phyloP scores from a whole-genome alignment of 2,113 vertebrate genomes.

The Onychostruthus taczanowskii region DNA sequence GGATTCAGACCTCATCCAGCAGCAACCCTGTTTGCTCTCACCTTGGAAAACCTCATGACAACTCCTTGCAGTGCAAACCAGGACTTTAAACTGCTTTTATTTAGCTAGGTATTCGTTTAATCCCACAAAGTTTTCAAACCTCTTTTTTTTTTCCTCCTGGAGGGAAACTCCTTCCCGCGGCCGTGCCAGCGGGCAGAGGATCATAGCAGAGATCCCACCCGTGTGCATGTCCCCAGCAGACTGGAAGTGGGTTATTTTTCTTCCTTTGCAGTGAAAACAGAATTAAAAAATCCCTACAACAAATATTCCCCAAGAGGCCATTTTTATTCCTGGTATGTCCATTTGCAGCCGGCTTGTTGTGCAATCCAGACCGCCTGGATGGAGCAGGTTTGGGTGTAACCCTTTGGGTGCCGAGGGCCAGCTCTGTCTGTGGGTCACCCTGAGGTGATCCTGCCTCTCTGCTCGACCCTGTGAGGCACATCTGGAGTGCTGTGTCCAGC shows the following conservation, averaged over 20 bases:
- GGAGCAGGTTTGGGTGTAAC: constrained; percentile 37
- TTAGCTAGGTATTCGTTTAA: background rate
- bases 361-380: background rate
- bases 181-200: background rate
- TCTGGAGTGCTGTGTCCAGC: background rate
- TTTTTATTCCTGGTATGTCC: constrained; percentile 35
- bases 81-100: background rate
- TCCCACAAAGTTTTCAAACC: background rate
- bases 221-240: background rate
- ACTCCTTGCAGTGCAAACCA: background rate
- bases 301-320: constrained; percentile 19
- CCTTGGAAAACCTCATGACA: background rate
- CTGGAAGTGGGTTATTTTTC: constrained; percentile 38
- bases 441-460: background rate
- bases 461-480: background rate
- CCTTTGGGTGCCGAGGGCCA: background rate
- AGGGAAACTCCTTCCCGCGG: background rate
- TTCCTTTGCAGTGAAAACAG: constrained; percentile 28
- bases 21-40: background rate
- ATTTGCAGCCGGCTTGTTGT: background rate
- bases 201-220: background rate
- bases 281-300: background rate
- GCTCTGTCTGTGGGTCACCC: background rate
- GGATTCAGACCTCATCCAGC: background rate
- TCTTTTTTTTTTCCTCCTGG: background rate